Conservation (phyloP, 2,797 vertebrate species). For the Trachops cirrhosus region DNA sequence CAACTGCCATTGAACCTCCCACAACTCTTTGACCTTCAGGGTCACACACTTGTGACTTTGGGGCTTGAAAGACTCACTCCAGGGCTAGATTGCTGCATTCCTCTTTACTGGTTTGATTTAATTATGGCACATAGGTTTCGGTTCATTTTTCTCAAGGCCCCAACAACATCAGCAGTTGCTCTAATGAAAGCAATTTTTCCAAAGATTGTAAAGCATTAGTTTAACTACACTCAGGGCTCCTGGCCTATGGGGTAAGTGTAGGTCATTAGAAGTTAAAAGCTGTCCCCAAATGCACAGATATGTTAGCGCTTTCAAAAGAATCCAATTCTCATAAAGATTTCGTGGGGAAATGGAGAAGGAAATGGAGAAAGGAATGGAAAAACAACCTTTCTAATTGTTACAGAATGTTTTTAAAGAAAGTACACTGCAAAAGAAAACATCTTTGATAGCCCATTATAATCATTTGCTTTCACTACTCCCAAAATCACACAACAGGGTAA, state of each 20-base stretch:
- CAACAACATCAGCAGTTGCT: neutral
- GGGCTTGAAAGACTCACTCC: neutral
- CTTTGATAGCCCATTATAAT: neutral
- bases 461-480: neutral
- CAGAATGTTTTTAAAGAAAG: neutral
- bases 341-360: neutral
- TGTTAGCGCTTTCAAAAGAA: neutral
- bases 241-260: neutral
- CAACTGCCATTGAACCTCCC: neutral
- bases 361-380: neutral
- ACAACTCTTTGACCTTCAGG: neutral
- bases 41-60: neutral
- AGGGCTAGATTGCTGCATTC: neutral
- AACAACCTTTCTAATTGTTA: neutral
- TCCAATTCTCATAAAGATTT: neutral
- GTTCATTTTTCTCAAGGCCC: slow-evolving; percentile 1
- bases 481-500: neutral
- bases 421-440: neutral
- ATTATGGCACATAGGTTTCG: neutral
- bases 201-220: neutral
- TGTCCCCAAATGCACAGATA: neutral
- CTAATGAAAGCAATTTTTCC: slow-evolving; percentile 38
- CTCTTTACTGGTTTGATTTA: neutral
- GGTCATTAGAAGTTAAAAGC: slow-evolving; percentile 3
- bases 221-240: neutral